phyloP scores from a whole-genome alignment of 2,888 invertebrate genomes.

The Cylloceria caligata region DNA sequence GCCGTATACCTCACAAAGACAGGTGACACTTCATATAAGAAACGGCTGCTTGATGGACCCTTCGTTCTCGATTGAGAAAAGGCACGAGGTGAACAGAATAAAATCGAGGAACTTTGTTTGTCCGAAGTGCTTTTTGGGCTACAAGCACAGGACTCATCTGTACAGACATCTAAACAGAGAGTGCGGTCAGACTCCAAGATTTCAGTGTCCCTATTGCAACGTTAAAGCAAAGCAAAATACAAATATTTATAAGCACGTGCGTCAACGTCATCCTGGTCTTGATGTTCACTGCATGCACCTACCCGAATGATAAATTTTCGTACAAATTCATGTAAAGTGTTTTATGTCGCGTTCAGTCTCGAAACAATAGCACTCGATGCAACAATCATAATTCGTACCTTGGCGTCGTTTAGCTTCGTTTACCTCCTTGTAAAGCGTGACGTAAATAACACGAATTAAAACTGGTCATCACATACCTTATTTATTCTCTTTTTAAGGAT shows the following conservation, averaged over 20 bases:
- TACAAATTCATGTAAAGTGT: not conserved
- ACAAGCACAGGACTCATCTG: slow-evolving; percentile 75
- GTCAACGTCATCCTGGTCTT: slow-evolving; percentile 69
- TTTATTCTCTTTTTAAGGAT: not conserved
- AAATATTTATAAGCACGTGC: slow-evolving; percentile 77
- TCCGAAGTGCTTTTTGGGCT: slow-evolving; percentile 75
- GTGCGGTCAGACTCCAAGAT: slow-evolving; percentile 80
- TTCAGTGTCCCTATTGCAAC: slow-evolving; percentile 78
- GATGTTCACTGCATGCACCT: not conserved
- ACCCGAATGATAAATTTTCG: not conserved
- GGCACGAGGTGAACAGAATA: slow-evolving; percentile 57
- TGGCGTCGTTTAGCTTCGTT: too few relatives aligned
- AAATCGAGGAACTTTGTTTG: slow-evolving; percentile 65
- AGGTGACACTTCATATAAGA: slow-evolving; percentile 71
- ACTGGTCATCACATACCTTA: not conserved
- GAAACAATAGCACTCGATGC: not conserved
- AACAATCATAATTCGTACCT: not conserved
- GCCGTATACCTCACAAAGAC: slow-evolving; percentile 66
- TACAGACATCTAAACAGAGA: slow-evolving; percentile 80
- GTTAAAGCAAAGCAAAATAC: slow-evolving; percentile 75
- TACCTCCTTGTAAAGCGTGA: not conserved
- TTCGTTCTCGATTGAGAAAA: slow-evolving; percentile 67
- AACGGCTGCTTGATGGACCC: slow-evolving; percentile 74
- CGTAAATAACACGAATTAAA: not conserved
- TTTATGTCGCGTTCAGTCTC: not conserved